Base-by-base conservation (phyloP, 2,888 invertebrate species). In the Synanthedon andrenaeformis region DNA sequence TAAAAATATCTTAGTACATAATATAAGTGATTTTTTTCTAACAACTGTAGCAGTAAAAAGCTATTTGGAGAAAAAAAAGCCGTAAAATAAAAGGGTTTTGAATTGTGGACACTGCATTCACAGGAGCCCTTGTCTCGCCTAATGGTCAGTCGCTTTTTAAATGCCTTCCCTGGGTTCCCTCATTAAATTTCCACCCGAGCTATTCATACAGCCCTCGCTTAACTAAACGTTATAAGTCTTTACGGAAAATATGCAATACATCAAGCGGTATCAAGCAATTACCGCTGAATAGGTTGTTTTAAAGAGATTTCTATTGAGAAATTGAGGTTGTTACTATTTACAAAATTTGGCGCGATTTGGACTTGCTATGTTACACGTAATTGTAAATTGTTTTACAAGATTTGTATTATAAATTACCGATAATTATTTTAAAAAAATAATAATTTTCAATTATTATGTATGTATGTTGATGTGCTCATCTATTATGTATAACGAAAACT, bases 101-200 rank as follows among this genome's bases (percentile, higher is more conserved):
- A 13, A 55, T 45, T 56, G 58, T 62, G 77, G 79, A 72, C 78
- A 76, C 62, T 70, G 73, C 71, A 70, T 71, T 73, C 74, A 79
- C 69, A 64, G 71, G 59, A 59, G 62, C 72, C 69, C 77, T 80
- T 78, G 77, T 78, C 64, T 67, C 62, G 55, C 55, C 74, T 80
- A 81, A 82, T 77, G 82, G 82, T 82, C 82, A 82, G 78, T 75
- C 73, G 62, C 58, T 72, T 63, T 62, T 62, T 66, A 72, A 74
- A 74, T 70, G 65, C 65, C 70, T 62, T 65, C 69, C 72, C 69
- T 72, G 65, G 63, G 65, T 70, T 66, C 69, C 65, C 80, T 81
- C 82, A 81, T 82, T 80, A 82, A 79, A 79, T 79, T 79, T 81
- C 72, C 77, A 82, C 79, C 76, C 76, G 73, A 77, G 66, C 70